Conservation (phyloP, 2,113 vertebrate genomes). For the Tetrax tetrax region DNA sequence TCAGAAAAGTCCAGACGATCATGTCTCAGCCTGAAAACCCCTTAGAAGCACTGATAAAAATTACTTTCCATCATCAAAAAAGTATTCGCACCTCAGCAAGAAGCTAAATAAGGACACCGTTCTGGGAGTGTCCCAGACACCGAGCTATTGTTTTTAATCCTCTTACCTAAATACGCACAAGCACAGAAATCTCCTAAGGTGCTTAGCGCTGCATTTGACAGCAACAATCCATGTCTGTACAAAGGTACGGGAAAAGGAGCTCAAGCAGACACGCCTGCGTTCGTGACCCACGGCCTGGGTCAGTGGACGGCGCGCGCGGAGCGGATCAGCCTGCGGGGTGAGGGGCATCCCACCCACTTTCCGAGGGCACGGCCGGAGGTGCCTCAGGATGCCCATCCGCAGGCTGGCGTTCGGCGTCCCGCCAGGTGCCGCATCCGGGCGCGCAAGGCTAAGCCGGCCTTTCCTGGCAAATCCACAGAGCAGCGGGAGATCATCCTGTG, state of each 20-base stretch:
- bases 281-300: neutral
- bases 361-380: accelerated
- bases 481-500: neutral
- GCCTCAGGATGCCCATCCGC: neutral
- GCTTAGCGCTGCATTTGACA: constrained; percentile 1
- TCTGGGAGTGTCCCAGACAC: constrained; percentile 40
- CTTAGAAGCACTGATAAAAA: constrained; percentile 13
- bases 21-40: constrained; percentile 14
- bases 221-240: constrained; percentile 1
- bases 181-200: constrained; percentile 58
- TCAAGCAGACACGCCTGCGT: neutral
- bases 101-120: constrained; percentile 37
- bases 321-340: neutral
- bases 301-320: neutral
- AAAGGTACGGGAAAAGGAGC: neutral
- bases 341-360: neutral
- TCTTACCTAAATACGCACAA: constrained; percentile 39
- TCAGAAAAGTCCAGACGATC: neutral
- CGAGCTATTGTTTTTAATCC: constrained; percentile 50
- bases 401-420: neutral
- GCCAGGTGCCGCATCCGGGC: accelerated
- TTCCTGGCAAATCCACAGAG: neutral
- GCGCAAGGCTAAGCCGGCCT: neutral
- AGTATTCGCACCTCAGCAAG: constrained; percentile 38
- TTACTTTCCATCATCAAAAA: constrained; percentile 27